Evolutionary conservation across 2,113 vertebrate genomes (phyloP).

Genomic region (Chaetura pelagica): DNA sequence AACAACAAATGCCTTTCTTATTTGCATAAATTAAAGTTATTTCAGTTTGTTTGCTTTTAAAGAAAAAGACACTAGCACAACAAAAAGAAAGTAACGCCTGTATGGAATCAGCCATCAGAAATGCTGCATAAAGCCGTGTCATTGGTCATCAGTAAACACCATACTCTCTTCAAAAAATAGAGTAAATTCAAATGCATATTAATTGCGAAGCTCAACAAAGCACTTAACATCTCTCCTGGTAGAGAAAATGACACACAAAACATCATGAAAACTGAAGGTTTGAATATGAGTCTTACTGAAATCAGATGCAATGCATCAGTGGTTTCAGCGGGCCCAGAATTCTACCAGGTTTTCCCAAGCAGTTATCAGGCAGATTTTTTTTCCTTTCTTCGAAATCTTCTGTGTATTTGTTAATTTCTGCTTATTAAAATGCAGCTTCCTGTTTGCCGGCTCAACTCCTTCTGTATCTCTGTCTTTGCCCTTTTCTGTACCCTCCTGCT

Average conservation of each 20-base stretch:
- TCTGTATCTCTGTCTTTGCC: neutral
- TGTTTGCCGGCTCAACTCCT: neutral
- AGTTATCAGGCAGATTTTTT: neutral
- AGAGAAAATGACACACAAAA: neutral
- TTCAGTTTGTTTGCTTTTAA: neutral
- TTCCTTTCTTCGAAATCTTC: neutral
- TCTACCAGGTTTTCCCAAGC: neutral
- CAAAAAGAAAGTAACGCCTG: neutral
- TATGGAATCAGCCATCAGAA: neutral
- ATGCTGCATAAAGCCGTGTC: neutral
- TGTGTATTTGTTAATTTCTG: neutral
- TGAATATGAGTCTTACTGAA: neutral
- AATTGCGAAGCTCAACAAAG: neutral
- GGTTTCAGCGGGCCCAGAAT: neutral
- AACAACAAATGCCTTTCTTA: neutral
- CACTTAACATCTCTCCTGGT: neutral
- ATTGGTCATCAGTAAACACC: conserved; percentile 15
- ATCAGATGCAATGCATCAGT: neutral
- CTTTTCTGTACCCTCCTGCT: neutral
- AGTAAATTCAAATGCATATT: neutral
- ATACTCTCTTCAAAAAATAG: neutral
- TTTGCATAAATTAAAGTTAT: neutral
- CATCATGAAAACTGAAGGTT: neutral
- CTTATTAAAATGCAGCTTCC: neutral
- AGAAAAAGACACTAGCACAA: neutral